Evolutionary conservation across 2,797 vertebrate species (phyloP).

Genomic region (Etheostoma nigrum): DNA sequence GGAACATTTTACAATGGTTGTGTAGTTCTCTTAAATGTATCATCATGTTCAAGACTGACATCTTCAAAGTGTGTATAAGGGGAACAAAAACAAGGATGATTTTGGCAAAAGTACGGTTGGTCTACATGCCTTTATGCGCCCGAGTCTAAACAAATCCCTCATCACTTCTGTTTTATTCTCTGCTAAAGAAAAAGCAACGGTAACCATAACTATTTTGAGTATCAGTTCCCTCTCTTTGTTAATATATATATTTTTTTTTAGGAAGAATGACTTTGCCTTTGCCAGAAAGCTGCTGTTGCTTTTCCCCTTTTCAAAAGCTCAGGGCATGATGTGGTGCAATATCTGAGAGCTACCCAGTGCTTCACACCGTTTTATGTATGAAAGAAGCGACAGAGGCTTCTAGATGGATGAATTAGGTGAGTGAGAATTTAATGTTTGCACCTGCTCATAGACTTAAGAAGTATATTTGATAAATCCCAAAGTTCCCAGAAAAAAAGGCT

Average conservation of each 20-base stretch:
- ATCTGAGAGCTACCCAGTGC: slow-evolving; percentile 63
- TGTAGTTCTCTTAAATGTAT: slow-evolving; percentile 53
- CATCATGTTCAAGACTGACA: slow-evolving; percentile 61
- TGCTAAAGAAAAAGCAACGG: slow-evolving; percentile 71
- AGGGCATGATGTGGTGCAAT: slow-evolving; percentile 74
- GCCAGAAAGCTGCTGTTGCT: slow-evolving; percentile 79
- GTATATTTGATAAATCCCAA: slow-evolving; percentile 20
- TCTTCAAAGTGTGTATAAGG: slow-evolving; percentile 56
- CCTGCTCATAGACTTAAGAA: slow-evolving; percentile 37
- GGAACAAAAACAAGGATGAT: slow-evolving; percentile 71
- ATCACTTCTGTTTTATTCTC: slow-evolving; percentile 46
- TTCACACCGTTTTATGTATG: slow-evolving; percentile 55
- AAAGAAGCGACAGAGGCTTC: slow-evolving; percentile 22
- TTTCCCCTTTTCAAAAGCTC: slow-evolving; percentile 64
- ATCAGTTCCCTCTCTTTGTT: slow-evolving; percentile 32
- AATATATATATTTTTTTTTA: background rate
- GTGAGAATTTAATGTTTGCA: slow-evolving; percentile 31
- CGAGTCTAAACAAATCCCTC: slow-evolving; percentile 50
- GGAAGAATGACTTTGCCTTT: slow-evolving; percentile 75
- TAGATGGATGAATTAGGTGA: slow-evolving; percentile 13
- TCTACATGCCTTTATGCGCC: slow-evolving; percentile 63
- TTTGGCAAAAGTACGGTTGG: slow-evolving; percentile 81
- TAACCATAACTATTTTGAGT: slow-evolving; percentile 50
- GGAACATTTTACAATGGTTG: slow-evolving; percentile 74
- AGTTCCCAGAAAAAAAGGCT: slow-evolving; percentile 24